Conservation (phyloP, 2,113 vertebrate genomes). For the Pollimyrus isidori region DNA sequence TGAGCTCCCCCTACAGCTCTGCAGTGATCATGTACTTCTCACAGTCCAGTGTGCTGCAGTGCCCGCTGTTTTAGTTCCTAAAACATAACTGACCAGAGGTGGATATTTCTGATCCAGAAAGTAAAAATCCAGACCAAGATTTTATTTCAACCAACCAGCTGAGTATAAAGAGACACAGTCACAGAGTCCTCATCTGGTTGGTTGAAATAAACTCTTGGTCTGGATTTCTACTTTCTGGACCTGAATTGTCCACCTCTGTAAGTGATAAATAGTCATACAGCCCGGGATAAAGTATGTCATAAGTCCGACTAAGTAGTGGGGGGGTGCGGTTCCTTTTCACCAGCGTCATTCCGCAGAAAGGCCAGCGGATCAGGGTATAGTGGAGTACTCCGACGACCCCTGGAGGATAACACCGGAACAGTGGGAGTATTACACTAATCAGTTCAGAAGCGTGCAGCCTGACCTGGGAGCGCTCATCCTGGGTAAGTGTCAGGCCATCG, state of each 20-base stretch:
- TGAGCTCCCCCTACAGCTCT: not conserved
- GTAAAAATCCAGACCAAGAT: not conserved
- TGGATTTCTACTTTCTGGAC: not conserved
- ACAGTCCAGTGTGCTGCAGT: not conserved
- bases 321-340: not conserved
- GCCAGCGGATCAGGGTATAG: conserved; percentile 58
- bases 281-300: not conserved
- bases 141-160: not conserved
- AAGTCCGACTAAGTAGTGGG: not conserved
- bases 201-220: not conserved
- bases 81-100: not conserved
- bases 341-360: conserved; percentile 69
- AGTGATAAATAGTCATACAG: not conserved
- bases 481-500: conserved; percentile 52
- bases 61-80: not conserved
- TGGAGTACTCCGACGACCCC: conserved; percentile 73
- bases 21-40: conserved; percentile 46
- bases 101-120: not conserved
- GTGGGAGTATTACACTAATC: conserved; percentile 86
- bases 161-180: not conserved
- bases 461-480: conserved; percentile 82
- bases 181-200: not conserved
- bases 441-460: conserved; percentile 82
- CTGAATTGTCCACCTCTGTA: not conserved
- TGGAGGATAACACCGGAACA: conserved; percentile 97